phyloP scores from a whole-genome alignment of 2,113 vertebrate species.

The Struthidea cinerea region DNA sequence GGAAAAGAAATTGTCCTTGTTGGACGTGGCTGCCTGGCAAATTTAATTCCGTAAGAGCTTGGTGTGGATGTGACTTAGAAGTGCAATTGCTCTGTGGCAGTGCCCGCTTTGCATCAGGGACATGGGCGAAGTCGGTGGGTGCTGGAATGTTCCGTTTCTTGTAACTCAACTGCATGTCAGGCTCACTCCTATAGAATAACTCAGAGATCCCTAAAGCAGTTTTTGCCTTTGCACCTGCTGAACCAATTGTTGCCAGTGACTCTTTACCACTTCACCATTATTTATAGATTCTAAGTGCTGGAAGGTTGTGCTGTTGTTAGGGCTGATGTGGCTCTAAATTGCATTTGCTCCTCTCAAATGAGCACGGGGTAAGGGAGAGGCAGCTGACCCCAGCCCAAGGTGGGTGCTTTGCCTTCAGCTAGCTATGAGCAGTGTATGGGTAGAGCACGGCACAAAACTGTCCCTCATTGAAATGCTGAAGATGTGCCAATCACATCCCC shows the following conservation, averaged over 20 bases:
- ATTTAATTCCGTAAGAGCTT: fast-evolving
- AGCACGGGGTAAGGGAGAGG: neutral
- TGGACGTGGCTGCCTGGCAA: neutral
- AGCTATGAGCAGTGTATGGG: fast-evolving
- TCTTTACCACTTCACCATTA: neutral
- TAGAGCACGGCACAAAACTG: neutral
- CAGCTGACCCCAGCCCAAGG: neutral
- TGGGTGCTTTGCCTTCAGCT: neutral
- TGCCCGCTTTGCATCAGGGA: neutral
- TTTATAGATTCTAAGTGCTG: neutral
- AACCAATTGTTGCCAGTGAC: neutral
- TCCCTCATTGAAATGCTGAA: conserved; percentile 26
- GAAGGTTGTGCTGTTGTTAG: neutral
- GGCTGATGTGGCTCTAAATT: neutral
- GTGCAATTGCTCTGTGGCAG: neutral
- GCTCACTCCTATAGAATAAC: neutral
- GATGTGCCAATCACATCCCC: neutral
- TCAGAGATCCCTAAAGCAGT: neutral
- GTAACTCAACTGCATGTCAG: neutral
- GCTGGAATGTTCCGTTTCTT: neutral
- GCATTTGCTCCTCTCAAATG: neutral
- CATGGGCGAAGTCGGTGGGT: neutral
- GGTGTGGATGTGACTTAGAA: neutral
- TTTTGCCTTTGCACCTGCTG: neutral
- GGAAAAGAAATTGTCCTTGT: too few relatives aligned